Evolutionary conservation across 1,140 invertebrate species (phyloP), one percentile per base, ranked within the genome.

Genomic region (Protaetia brevitarsis): DNA sequence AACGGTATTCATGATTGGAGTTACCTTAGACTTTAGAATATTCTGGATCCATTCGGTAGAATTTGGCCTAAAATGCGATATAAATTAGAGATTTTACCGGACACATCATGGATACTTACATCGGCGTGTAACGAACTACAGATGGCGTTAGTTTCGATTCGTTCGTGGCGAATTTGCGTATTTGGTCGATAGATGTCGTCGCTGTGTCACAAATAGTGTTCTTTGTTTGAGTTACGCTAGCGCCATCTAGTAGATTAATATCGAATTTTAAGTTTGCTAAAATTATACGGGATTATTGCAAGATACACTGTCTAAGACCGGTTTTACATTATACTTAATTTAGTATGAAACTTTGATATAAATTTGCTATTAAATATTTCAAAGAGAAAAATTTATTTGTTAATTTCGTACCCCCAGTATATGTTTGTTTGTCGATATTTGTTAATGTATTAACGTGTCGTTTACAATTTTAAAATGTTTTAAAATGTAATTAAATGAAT

Each of bases 21-120:
- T 41, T 27, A 69, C 62, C 66, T 67, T 69, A 16, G 64, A 64
- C 61, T 71, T 61, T 37, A 69, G 67, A 13, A 66, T 66, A 19
- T 66, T 69, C 67, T 73, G 72, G 36, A 72, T 66, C 74, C 75
- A 77, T 64, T 73, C 72, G n/a, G 71, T 67, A 21, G 72, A 66
- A 68, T 76, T 76, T 6, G 74, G 75, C 59, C 75, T 76, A 64
- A 56, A 74, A 70, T 66, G 10, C n/a, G 45, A 57, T 57, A 41
- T 13, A 57, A 56, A 31, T 56, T 1, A 63, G 11, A 66, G 27
- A 41, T 66, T 28, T n/a, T 30, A 29, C 2, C 31, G 10, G 13
- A 21, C 45, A 27, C 19, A 60, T n/a, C n/a, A 60, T 60, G 26
- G 16, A 37, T 10, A 23, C 26, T 51, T 51, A 51, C 41, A 51